Evolutionary conservation across 1,140 invertebrate genomes (phyloP), one percentile per base, ranked within the genome.

Genomic region (Zaprionus gabonicus): DNA sequence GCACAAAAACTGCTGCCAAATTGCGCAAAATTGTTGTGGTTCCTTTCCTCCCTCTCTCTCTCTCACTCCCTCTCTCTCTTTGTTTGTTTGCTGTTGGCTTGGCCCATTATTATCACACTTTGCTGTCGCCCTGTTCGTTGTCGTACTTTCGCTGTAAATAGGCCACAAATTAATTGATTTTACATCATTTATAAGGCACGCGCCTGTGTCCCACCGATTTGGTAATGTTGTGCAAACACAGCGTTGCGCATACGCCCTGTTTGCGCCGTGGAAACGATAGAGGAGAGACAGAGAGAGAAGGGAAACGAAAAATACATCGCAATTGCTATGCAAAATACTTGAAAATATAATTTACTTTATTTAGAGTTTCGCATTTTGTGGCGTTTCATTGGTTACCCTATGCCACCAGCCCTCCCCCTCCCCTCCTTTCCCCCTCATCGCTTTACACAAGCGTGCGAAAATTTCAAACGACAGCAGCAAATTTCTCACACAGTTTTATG

Each of bases 311-410:
- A 58, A 55, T 31, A 34, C 34, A 83, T 70, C 73, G 80, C 67
- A 81, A 87, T 81, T 81, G 84, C 81, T 75, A 87, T 88, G 81
- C 84, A 87, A 88, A 88, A 76, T 87, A 88, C 78, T 88, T 78
- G 78, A 71, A 81, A 88, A 87, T 81, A 88, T 88, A 88, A 88
- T 88, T 83, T 87, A 88, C 80, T 88, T 83, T 65, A 85, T 82
- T 86, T 76, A 76, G 20, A 27, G 44, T 31, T 68, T 55, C 27
- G n/a, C 56, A 69, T 68, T 73, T 60, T 68, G 77, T 66, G 81
- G 73, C 56, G 70, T 78, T 83, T 87, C 83, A 83, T 76, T 88
- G 77, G 62, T 58, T 68, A 69, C 28, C 51, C 27, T 46, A 7
- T 44, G 41, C 27, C 28, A 23, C 3, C 17, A 9, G 4, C 34